A percentile compares a stretch with the other conserved stretches of the same genome.
Conservation (phyloP, 1,140 invertebrate genomes). For the Drosophila bocqueti region DNA sequence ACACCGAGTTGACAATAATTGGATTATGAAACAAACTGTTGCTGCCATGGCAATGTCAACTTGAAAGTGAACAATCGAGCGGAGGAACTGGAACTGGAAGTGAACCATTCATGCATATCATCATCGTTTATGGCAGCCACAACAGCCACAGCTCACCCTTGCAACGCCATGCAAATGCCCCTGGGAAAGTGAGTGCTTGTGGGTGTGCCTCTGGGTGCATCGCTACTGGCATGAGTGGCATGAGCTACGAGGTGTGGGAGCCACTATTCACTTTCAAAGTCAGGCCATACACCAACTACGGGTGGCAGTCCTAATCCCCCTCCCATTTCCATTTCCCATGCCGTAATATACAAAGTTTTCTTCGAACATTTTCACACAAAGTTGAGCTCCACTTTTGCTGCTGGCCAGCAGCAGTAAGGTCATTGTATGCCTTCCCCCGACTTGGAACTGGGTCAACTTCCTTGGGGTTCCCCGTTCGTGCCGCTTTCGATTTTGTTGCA, state of each 20-base stretch:
- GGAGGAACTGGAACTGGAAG: slow-evolving; percentile 14
- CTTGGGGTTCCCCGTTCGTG: slow-evolving; percentile 28
- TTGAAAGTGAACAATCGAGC: slow-evolving; percentile 31
- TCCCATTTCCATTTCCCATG: not conserved
- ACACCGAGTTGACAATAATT: slow-evolving; percentile 72
- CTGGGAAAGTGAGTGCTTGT: slow-evolving; percentile 12
- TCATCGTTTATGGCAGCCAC: slow-evolving; percentile 18
- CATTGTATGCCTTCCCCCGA: slow-evolving; percentile 17
- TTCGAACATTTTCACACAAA: slow-evolving; percentile 49
- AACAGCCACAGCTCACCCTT: slow-evolving; percentile 8
- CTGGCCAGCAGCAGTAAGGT: slow-evolving; percentile 47
- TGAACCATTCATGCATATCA: slow-evolving; percentile 45
- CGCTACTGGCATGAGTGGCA: slow-evolving; percentile 7
- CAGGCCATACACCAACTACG: slow-evolving; percentile 18
- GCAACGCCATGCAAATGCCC: slow-evolving; percentile 47
- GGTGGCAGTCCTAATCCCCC: not conserved
- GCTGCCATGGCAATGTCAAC: slow-evolving; percentile 26
- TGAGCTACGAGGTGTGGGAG: slow-evolving; percentile 7
- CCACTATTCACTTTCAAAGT: slow-evolving; percentile 43
- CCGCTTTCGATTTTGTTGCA: slow-evolving; percentile 52
- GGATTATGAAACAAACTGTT: slow-evolving; percentile 64
- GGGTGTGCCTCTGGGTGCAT: slow-evolving; percentile 18
- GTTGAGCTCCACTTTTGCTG: slow-evolving; percentile 43
- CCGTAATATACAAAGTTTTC: slow-evolving; percentile 55
- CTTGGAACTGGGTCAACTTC: slow-evolving; percentile 45